These are phyloP conservation scores for Metaphire vulgaris DNA, from an alignment of 1,140 invertebrate species.

Conservation along the genomic window DNA sequence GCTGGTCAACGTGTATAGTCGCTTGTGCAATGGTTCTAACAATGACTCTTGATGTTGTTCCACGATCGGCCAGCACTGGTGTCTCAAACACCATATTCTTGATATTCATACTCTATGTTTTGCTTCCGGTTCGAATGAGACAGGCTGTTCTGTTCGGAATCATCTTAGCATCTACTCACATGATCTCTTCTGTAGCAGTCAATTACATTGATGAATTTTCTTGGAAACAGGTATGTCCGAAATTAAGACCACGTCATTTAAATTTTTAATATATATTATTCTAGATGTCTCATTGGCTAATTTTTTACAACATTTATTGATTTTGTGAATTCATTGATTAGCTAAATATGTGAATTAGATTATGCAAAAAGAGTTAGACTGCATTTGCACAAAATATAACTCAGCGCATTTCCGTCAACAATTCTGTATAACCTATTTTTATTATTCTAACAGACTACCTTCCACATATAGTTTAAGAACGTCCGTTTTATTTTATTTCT, in stretches of 20 bases:
- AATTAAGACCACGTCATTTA: no score
- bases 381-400: no score
- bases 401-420: no score
- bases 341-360: background rate
- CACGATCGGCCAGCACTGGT: constrained; percentile 54
- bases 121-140: constrained; percentile 70
- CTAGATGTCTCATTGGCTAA: no score
- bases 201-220: constrained; percentile 41
- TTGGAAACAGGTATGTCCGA: constrained; percentile 52
- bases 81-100: constrained; percentile 67
- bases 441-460: no score
- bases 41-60: constrained; percentile 50
- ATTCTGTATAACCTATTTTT: no score
- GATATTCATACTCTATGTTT: constrained; percentile 78
- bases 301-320: no score
- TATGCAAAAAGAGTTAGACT: no score
- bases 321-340: background rate
- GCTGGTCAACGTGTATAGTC: background rate
- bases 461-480: no score
- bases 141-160: constrained; percentile 69
- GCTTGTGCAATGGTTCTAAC: background rate
- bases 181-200: constrained; percentile 52
- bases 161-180: constrained; percentile 60
- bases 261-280: no score
- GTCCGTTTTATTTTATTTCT: no score